Conservation (phyloP, 1,140 invertebrate genomes). For the Cecropterus lyciades region DNA sequence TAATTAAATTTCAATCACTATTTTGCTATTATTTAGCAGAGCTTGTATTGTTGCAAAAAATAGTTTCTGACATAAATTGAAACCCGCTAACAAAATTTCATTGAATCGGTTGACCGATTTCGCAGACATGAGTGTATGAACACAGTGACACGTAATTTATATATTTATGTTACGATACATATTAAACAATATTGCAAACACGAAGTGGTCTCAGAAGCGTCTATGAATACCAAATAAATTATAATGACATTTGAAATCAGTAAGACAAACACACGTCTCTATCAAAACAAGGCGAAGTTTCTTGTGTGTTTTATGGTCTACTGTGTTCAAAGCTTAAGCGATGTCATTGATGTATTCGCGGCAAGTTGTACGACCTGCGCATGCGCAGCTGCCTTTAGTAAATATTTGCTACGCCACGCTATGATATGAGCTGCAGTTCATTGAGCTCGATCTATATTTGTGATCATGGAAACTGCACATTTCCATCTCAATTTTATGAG, state of each 20-base stretch:
- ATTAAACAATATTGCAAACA: no score
- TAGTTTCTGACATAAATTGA: no score
- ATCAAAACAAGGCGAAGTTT: conserved; percentile 27
- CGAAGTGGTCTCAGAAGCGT: neutral
- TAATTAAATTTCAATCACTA: no score
- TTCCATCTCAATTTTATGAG: conserved; percentile 34
- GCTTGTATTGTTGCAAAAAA: no score
- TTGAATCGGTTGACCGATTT: no score
- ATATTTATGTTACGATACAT: no score
- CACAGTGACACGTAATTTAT: no score
- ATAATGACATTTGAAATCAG: conserved; percentile 23
- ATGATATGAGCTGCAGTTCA: conserved; percentile 60
- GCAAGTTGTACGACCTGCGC: conserved; percentile 38
- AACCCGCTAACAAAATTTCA: no score
- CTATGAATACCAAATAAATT: conserved; percentile 27
- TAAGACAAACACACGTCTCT: conserved; percentile 23
- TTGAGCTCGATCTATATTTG: conserved; percentile 68
- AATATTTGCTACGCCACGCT: conserved; percentile 64
- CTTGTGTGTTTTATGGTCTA: conserved; percentile 29
- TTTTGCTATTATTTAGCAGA: no score
- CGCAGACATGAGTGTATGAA: no score
- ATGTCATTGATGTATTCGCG: conserved; percentile 45
- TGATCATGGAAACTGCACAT: conserved; percentile 42
- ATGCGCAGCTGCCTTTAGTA: conserved; percentile 50
- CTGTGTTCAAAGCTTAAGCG: conserved; percentile 30